Percentiles rank a stretch among this genome's conserved stretches.
These are phyloP conservation scores for Lutjanus erythropterus DNA, from an alignment of 2,113 vertebrate species.

Conservation along the genomic window DNA sequence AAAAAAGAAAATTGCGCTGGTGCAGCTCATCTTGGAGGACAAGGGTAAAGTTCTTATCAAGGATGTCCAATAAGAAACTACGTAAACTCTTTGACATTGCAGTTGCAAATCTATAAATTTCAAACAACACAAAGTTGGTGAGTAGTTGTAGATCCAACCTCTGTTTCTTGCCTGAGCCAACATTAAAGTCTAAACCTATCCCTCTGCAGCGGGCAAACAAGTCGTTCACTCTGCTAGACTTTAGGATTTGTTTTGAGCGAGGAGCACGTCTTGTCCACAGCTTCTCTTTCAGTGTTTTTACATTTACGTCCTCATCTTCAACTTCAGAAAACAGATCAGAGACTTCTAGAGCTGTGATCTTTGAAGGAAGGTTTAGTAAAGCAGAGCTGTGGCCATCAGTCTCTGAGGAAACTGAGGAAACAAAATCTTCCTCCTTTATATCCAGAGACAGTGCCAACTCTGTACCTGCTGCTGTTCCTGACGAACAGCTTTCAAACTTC, in stretches of 20 bases:
- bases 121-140: constrained; percentile 45
- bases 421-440: constrained; percentile 10
- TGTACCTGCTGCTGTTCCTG: not conserved
- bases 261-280: constrained; percentile 21
- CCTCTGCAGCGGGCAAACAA: constrained; percentile 31
- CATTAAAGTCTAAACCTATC: constrained; percentile 42
- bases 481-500: not conserved
- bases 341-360: rapidly evolving
- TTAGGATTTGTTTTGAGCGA: constrained; percentile 40
- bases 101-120: constrained; percentile 42
- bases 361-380: rapidly evolving
- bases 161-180: not conserved
- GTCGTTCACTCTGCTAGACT: not conserved
- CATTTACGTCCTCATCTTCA: not conserved
- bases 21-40: not conserved
- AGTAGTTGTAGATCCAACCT: not conserved
- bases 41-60: constrained; percentile 35
- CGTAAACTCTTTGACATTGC: constrained; percentile 4
- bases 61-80: constrained; percentile 33
- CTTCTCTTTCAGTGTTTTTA: not conserved
- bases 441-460: not conserved
- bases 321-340: constrained; percentile 1
- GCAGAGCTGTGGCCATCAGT: rapidly evolving
- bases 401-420: not conserved
- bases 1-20: constrained; percentile 15